A percentile compares a stretch with the other conserved stretches of the same genome.
Conservation (phyloP, 2,797 vertebrate species). For the Falco concolor region DNA sequence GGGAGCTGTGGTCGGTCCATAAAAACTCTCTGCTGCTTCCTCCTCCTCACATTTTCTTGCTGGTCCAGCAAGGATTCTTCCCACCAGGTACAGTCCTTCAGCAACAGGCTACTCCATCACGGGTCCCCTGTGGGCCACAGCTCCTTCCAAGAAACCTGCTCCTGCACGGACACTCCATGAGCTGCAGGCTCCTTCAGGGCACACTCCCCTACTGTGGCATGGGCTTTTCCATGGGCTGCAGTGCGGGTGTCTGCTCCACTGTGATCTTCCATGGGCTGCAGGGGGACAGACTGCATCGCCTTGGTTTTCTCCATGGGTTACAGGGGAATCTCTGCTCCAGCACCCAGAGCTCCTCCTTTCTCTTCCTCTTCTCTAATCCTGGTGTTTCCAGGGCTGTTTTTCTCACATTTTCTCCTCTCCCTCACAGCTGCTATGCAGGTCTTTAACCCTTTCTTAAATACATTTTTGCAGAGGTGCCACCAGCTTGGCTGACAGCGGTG, state of each 20-base stretch:
- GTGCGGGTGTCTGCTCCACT: background rate
- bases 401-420: background rate
- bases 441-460: background rate
- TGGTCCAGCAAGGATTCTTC: accelerated
- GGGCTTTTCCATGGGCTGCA: background rate
- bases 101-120: accelerated
- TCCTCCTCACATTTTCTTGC: background rate
- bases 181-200: background rate
- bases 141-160: background rate
- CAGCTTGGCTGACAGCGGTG: background rate
- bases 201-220: background rate
- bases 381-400: background rate
- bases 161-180: background rate
- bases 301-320: background rate
- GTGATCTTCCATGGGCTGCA: background rate
- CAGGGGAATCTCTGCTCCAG: background rate
- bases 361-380: background rate
- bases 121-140: background rate
- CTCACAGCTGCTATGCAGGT: background rate
- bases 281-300: too few relatives aligned
- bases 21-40: background rate
- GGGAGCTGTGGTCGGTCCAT: background rate
- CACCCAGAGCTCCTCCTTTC: background rate
- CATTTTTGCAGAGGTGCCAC: accelerated
- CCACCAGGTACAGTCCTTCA: background rate